phyloP scores from a whole-genome alignment of 2,888 invertebrate genomes.

The Leptopterna dolabrata region DNA sequence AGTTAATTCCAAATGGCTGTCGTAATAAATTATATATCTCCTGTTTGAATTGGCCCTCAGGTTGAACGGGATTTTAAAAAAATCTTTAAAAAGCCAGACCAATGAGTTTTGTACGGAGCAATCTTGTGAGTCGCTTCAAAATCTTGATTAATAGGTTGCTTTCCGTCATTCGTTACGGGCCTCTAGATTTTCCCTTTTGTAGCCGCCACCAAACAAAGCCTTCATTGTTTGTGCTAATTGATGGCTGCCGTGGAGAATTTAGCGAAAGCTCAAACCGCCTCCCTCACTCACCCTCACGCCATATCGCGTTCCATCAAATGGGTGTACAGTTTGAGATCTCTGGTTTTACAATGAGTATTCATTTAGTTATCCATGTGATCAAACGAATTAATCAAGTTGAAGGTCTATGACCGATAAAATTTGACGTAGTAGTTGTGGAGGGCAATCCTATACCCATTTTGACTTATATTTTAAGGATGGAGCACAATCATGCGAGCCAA shows the following conservation, averaged over 20 bases:
- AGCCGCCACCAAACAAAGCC: neutral
- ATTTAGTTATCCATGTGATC: too few species aligned
- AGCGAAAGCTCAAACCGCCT: neutral
- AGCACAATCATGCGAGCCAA: too few species aligned
- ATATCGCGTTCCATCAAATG: neutral
- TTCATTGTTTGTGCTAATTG: slow-evolving; percentile 2
- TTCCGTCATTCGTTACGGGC: neutral
- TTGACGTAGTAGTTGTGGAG: too few species aligned
- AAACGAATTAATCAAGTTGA: too few species aligned
- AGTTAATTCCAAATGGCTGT: too few species aligned
- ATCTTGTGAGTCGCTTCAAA: neutral
- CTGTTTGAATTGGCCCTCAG: too few species aligned
- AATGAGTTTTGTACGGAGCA: neutral
- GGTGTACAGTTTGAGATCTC: neutral
- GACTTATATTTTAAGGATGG: too few species aligned
- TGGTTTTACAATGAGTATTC: neutral
- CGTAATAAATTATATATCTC: too few species aligned
- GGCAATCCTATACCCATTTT: too few species aligned
- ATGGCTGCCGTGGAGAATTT: neutral
- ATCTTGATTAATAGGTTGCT: neutral
- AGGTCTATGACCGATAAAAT: too few species aligned
- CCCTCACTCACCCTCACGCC: neutral
- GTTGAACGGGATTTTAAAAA: too few species aligned
- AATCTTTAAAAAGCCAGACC: neutral
- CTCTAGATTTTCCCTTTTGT: neutral